Evolutionary conservation across 2,888 invertebrate genomes (phyloP).

Genomic region (Amorpha juglandis): DNA sequence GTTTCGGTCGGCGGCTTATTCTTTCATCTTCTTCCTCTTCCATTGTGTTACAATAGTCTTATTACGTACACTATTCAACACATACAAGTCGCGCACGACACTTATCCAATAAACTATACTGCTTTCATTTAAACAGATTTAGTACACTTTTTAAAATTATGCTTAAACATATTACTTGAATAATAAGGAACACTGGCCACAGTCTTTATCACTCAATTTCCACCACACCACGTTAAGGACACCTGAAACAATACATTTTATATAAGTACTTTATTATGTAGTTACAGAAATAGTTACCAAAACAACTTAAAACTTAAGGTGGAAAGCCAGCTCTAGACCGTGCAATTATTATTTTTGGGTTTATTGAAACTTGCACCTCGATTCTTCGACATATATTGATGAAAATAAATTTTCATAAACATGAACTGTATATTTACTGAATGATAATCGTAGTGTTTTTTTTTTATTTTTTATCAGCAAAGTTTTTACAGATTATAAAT

Average conservation of each 20-base stretch:
- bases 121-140: slow-evolving; percentile 64
- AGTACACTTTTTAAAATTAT: slow-evolving; percentile 66
- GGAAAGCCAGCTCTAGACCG: too few relatives aligned
- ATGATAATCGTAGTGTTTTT: too few relatives aligned
- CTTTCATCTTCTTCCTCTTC: slow-evolving; percentile 78
- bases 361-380: too few relatives aligned
- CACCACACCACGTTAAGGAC: slow-evolving; percentile 70
- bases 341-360: too few relatives aligned
- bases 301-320: too few relatives aligned
- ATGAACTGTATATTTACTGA: too few relatives aligned
- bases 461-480: too few relatives aligned
- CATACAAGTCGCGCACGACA: slow-evolving; percentile 56
- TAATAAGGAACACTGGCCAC: slow-evolving; percentile 81
- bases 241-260: slow-evolving; percentile 74
- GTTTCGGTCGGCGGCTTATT: slow-evolving; percentile 64
- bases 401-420: too few relatives aligned
- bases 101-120: slow-evolving; percentile 71
- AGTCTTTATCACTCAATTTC: slow-evolving; percentile 82
- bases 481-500: too few relatives aligned
- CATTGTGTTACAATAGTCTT: slow-evolving; percentile 60
- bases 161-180: slow-evolving; percentile 65
- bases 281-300: slow-evolving; percentile 11
- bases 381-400: too few relatives aligned
- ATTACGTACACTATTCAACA: slow-evolving; percentile 48
- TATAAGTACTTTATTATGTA: slow-evolving; percentile 30